Base-by-base conservation (phyloP, 2,113 vertebrate species). In the Diglossa brunneiventris region DNA sequence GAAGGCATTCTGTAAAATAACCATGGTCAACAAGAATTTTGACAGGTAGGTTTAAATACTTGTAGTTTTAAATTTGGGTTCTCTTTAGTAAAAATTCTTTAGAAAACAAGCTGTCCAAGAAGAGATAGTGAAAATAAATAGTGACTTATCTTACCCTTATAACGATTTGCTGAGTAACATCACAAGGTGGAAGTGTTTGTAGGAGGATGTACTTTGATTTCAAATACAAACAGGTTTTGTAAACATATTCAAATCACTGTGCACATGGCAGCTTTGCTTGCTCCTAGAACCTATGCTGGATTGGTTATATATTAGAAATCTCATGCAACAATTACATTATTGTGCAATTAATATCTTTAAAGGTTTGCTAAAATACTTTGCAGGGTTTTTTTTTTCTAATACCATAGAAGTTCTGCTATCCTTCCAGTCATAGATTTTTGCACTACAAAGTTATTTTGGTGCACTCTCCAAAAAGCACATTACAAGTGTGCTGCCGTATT, bases 161-260 rank as follows among this genome's bases (percentile, higher is more conserved):
- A 79, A 79, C 0, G 9, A 76, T 70, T 83, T 83, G 42, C 68
- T 91, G 59, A 86, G 49, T 74, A 93, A 67, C 46, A 70, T 77
- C 6, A 50, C 1, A 1, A 33, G 4, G 35, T 67, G 31, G 49
- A 92, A 83, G 23, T 80, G 33, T 90, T 93, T 95, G 50, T 76
- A 90, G 63, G 84, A 74, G 55, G 59, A 37, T 80, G 63, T 79
- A 72, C 70, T 95, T 90, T 59, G 50, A 67, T 90, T 95, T 85
- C 46, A 86, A 59, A 90, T 77, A 67, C 56, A 67, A 75, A 19
- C 50, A 86, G 30, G 15, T 3, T 93, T 70, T 87, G 56, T 94
- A 89, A 93, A 89, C 4, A 10, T 47, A 15, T 44, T 94, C 22
- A 58, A 30, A 87, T 87, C 15, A 63, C n/a, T 73, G 20, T 53